Conservation (phyloP, 2,888 invertebrate genomes). For the Drosophila macrospina region DNA sequence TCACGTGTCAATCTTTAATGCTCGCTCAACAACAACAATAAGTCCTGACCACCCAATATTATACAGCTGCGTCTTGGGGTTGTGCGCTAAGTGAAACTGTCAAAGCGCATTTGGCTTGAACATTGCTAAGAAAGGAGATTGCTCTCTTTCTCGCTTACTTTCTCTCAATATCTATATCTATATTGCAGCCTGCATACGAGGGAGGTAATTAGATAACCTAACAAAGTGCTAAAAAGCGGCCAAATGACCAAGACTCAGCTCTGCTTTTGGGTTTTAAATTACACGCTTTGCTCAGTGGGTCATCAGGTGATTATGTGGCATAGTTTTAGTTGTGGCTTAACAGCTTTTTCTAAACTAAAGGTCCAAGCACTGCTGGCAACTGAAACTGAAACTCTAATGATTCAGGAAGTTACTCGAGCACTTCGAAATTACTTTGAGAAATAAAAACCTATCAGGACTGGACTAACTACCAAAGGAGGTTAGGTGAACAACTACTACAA, state of each 20-base stretch:
- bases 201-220: conserved; percentile 59
- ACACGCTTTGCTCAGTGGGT: conserved; percentile 41
- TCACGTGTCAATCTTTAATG: conserved; percentile 84
- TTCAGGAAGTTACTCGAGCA: conserved; percentile 3
- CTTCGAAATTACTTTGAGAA: not conserved
- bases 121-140: conserved; percentile 33
- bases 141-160: not conserved
- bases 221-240: conserved; percentile 36
- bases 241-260: conserved; percentile 6
- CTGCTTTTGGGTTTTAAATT: conserved; percentile 43
- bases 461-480: conserved; percentile 21
- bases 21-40: conserved; percentile 15
- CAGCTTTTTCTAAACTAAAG: conserved; percentile 11
- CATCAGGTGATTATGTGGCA: conserved; percentile 50
- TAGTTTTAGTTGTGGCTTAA: conserved; percentile 18
- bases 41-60: conserved; percentile 5
- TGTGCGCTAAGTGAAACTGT: conserved; percentile 58
- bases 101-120: conserved; percentile 72
- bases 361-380: conserved; percentile 38
- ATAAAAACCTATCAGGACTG: conserved; percentile 50
- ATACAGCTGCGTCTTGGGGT: conserved; percentile 20
- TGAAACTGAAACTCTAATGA: conserved; percentile 26
- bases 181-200: conserved; percentile 53
- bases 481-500: too few species aligned
- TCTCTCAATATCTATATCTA: not conserved